Base-by-base conservation (phyloP, 2,797 vertebrate genomes). In the Tenualosa ilisha region DNA sequence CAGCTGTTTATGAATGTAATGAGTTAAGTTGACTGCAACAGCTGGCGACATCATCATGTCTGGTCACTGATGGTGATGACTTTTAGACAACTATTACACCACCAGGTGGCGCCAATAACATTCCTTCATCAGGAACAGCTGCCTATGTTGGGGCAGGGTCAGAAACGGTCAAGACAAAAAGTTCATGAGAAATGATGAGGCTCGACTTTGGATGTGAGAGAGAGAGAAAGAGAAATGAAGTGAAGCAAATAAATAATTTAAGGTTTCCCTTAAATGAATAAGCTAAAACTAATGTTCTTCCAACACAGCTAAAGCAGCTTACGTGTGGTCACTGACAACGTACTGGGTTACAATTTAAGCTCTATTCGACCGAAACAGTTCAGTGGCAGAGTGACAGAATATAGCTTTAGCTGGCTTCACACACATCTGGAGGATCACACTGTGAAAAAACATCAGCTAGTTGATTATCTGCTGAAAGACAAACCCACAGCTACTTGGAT, bases 101-200 rank as follows among this genome's bases (percentile, higher is more conserved):
- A 79, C 72, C 40, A 79, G 72, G 72, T 79, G 72, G 37, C 72
- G 13, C 72, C 40, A 79, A 79, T 17, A 20, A 79, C 72, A 79
- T 20, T 75, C 31, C 37, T 75, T 72, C 65, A 43, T 17, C 37
- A 75, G 12, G 40, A 40, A 75, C 24, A 65, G 3, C 13, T 12
- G 56, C 56, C 20, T 59, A 13, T 75, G 15, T 20, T 31, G 31
- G 15, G 13, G 1, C 13, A 13, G 68, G 31, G 40, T 26, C 3
- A 40, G 24, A 6, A 72, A 15, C 6, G 17, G 15, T 72, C 31
- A 40, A 12, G 5, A 22, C 26, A 20, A 46, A 79, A 46, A 79
- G 17, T 22, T 17, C 72, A 22, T 46, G 37, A 46, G 20, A 46
- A 43, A 75, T 46, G 20, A 13, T 79, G 40, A 79, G 31, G 65